Percentiles rank a stretch among this genome's conserved stretches.
phyloP scores from a whole-genome alignment of 2,797 vertebrate species.

The Anas bernieri region DNA sequence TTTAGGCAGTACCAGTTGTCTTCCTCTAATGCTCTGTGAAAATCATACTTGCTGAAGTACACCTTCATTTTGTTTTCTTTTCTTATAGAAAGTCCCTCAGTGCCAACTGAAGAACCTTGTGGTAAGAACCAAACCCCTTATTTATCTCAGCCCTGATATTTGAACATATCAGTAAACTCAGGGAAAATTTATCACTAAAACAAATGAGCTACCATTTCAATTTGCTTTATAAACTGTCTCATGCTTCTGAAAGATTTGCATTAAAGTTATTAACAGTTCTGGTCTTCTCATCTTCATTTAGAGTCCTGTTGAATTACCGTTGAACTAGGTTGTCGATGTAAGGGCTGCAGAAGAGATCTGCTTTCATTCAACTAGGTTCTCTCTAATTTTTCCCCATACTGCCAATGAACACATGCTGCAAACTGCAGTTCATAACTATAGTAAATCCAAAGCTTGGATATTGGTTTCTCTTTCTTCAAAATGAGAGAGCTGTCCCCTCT shows the following conservation, averaged over 20 bases:
- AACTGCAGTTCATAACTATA: neutral
- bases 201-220: neutral
- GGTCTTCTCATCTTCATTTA: neutral
- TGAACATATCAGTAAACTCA: neutral
- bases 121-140: slow-evolving; percentile 33
- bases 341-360: neutral
- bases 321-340: neutral
- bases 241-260: neutral
- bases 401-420: neutral
- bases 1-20: neutral
- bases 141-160: neutral
- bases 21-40: neutral
- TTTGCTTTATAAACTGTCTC: neutral
- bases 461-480: neutral
- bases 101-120: neutral
- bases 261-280: neutral
- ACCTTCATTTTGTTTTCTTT: neutral
- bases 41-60: neutral
- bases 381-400: neutral
- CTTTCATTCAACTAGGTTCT: neutral
- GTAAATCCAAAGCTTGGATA: neutral
- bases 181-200: neutral
- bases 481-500: neutral
- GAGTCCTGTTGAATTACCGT: neutral
- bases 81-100: neutral